These are phyloP conservation scores for Calosoma granatense DNA, from an alignment of 1,140 invertebrate species.

Conservation along the genomic window DNA sequence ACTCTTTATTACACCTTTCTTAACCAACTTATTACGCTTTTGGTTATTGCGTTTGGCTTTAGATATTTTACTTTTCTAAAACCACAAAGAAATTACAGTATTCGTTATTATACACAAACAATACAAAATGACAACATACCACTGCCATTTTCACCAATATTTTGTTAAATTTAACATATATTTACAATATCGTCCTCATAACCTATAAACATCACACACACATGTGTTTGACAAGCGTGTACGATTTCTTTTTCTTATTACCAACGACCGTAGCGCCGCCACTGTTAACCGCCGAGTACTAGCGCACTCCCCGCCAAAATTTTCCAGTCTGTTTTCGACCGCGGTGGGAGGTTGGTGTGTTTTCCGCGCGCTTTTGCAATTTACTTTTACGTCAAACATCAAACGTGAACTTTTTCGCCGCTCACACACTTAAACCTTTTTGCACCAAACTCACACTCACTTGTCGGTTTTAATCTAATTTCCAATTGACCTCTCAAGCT, in stretches of 20 bases:
- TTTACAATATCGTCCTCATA: not conserved
- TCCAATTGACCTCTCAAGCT: not conserved
- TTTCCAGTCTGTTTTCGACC: conserved; percentile 3
- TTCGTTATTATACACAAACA: too few relatives aligned
- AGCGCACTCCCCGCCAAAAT: not conserved
- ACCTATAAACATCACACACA: not conserved
- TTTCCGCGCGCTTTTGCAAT: not conserved
- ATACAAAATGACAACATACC: too few relatives aligned
- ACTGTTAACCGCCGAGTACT: not conserved
- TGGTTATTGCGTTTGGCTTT: conserved; percentile 53
- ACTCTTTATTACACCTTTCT: conserved; percentile 48
- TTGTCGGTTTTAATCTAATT: too few relatives aligned
- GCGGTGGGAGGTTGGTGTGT: not conserved
- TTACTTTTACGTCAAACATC: not conserved
- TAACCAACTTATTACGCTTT: conserved; percentile 47
- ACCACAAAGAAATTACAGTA: too few relatives aligned
- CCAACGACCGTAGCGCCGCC: not conserved
- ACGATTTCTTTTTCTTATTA: too few relatives aligned
- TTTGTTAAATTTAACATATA: not conserved
- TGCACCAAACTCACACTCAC: too few relatives aligned
- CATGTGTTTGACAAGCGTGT: not conserved
- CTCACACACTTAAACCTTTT: too few relatives aligned
- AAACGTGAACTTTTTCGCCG: too few relatives aligned
- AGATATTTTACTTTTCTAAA: conserved; percentile 43
- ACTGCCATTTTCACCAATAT: not conserved